A percentile compares a stretch with the other conserved stretches of the same genome.
Conservation (phyloP, 2,797 vertebrate genomes). For the Taeniopygia guttata region DNA sequence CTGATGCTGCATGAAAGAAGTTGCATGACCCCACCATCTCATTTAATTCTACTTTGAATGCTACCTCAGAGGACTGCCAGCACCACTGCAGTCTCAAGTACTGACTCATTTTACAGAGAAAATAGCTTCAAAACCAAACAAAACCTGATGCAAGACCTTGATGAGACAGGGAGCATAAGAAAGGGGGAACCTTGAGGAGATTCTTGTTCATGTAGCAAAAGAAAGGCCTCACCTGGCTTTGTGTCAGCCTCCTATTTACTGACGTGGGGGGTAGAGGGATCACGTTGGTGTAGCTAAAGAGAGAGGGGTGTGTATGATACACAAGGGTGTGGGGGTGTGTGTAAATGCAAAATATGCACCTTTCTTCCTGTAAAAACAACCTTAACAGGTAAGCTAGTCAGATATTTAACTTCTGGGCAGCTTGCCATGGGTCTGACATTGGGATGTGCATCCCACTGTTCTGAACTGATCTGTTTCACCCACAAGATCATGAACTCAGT, state of each 20-base stretch:
- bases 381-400: background rate
- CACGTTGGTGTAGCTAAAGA: accelerated
- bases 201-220: background rate
- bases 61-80: background rate
- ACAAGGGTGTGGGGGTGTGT: background rate
- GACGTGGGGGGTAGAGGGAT: background rate
- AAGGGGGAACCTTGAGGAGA: background rate
- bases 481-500: background rate
- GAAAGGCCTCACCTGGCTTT: background rate
- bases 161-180: background rate
- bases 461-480: background rate
- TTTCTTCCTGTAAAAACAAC: background rate
- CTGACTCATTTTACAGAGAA: background rate
- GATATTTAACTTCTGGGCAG: background rate
- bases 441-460: background rate
- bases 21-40: background rate
- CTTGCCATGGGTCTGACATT: background rate
- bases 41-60: background rate
- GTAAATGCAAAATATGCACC: background rate
- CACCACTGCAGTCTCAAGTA: background rate
- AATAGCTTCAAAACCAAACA: background rate
- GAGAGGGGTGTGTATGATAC: background rate
- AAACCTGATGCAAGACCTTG: background rate
- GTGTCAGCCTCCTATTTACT: background rate
- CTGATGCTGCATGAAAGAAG: background rate